A percentile compares a stretch with the other conserved stretches of the same genome.
phyloP scores from a whole-genome alignment of 2,113 vertebrate genomes.

The Lasiurus borealis region DNA sequence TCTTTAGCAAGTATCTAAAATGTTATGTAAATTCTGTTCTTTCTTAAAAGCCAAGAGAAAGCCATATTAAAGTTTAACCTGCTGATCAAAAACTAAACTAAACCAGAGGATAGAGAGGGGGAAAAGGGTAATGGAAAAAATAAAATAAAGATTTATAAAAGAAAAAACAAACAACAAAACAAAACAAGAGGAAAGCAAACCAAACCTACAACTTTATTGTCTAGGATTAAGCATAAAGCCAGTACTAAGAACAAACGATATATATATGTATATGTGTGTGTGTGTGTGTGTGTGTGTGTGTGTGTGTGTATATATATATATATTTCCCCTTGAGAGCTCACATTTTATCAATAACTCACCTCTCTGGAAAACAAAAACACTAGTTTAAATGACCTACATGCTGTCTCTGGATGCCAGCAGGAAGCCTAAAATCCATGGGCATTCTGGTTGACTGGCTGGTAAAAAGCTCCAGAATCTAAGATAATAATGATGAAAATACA shows the following conservation, averaged over 20 bases:
- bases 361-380: neutral
- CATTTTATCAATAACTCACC: neutral
- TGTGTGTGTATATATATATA: no score
- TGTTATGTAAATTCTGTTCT: neutral
- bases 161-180: neutral
- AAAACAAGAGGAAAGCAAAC: neutral
- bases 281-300: no score
- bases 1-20: neutral
- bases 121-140: no score
- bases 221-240: neutral
- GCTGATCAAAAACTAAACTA: neutral
- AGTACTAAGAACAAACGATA: neutral
- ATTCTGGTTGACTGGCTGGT: neutral
- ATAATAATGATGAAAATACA: neutral
- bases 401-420: neutral
- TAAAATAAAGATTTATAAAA: no score
- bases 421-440: neutral
- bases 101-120: neutral
- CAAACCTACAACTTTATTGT: neutral
- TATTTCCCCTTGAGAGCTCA: neutral
- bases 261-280: no score
- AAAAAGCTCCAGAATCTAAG: constrained; percentile 10
- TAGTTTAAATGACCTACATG: neutral
- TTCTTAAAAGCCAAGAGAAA: neutral
- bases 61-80: constrained; percentile 8